Conservation (phyloP, 2,888 invertebrate genomes). For the Alentia gelatinosa region DNA sequence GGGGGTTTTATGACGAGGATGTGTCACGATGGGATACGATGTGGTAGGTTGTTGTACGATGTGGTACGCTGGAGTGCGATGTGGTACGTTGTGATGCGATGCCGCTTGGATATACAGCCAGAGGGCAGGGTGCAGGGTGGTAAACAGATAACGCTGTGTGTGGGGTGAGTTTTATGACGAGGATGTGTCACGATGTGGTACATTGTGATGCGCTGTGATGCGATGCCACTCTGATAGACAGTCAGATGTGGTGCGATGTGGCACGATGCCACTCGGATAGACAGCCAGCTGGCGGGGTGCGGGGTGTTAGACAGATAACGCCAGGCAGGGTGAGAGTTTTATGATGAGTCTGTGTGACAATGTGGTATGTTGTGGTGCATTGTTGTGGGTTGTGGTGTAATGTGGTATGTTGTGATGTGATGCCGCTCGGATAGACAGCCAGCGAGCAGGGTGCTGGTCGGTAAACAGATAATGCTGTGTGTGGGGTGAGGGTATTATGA, state of each 20-base stretch:
- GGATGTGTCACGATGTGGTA: not conserved
- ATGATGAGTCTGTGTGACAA: not conserved
- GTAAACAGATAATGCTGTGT: conserved; percentile 14
- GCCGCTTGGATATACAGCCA: conserved; percentile 40
- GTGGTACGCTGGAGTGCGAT: too few relatives aligned
- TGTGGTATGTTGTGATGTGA: too few relatives aligned
- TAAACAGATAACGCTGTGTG: conserved; percentile 26
- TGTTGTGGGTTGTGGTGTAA: too few relatives aligned
- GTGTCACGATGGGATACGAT: not conserved
- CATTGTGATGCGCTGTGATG: too few relatives aligned
- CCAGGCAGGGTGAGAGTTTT: not conserved
- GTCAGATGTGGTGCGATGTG: too few relatives aligned
- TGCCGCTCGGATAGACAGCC: conserved; percentile 45
- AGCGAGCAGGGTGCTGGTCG: not conserved
- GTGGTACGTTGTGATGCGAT: too few relatives aligned
- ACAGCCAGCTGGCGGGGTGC: not conserved
- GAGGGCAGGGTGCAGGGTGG: not conserved
- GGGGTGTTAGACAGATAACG: conserved; percentile 23
- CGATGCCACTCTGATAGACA: too few relatives aligned
- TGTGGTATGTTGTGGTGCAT: too few relatives aligned
- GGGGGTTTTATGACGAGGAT: not conserved
- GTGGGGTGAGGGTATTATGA: not conserved
- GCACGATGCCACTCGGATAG: conserved; percentile 44
- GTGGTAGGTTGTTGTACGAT: too few relatives aligned
- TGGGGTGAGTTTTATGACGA: not conserved